These are phyloP conservation scores for Labeo catla DNA, from an alignment of 2,113 vertebrate genomes.

Conservation along the genomic window DNA sequence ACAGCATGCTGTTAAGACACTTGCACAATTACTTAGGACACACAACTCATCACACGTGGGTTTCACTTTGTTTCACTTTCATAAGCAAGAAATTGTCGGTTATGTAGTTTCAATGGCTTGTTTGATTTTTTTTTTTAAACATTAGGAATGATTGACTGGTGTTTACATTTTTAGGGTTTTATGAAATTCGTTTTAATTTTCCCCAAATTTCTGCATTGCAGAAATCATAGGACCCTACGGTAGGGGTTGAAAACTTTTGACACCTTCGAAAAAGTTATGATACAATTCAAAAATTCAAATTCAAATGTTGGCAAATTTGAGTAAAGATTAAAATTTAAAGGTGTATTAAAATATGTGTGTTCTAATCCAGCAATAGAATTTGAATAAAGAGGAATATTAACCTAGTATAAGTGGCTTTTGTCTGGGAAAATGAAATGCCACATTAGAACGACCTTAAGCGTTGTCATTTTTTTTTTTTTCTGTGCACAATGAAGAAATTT, in stretches of 20 bases:
- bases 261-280: too few species aligned
- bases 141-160: background rate
- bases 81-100: background rate
- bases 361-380: background rate
- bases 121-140: background rate
- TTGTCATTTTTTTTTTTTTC: background rate
- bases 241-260: background rate
- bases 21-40: constrained; percentile 1
- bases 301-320: background rate
- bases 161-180: background rate
- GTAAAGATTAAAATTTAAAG: background rate
- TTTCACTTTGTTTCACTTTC: background rate
- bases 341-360: background rate
- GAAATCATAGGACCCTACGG: background rate
- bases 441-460: background rate
- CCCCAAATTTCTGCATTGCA: background rate
- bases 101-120: background rate
- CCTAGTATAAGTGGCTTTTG: background rate
- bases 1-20: background rate
- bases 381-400: background rate
- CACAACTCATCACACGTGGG: background rate
- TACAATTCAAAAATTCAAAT: background rate
- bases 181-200: background rate
- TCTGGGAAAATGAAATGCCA: background rate
- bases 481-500: background rate